Conservation (phyloP, 2,113 vertebrate species). For the Lutjanus erythropterus region DNA sequence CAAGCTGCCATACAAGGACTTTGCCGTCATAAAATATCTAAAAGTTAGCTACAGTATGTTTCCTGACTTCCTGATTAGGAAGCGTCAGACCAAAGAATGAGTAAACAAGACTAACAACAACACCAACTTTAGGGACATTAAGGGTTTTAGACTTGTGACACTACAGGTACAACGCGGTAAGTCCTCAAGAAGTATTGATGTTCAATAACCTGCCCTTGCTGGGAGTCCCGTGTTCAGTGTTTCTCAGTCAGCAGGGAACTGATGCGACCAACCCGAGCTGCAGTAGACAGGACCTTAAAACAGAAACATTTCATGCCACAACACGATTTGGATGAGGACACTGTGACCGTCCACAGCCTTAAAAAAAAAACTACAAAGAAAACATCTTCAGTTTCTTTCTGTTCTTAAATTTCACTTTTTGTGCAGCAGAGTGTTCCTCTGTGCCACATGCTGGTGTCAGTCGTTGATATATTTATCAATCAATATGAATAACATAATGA, state of each 20-base stretch:
- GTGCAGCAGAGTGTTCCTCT: not conserved
- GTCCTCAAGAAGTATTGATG: not conserved
- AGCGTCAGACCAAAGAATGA: too few species aligned
- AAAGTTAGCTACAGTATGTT: not conserved
- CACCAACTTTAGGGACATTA: not conserved
- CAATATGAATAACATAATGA: not conserved
- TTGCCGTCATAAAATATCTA: not conserved
- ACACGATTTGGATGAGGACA: not conserved
- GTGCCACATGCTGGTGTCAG: not conserved
- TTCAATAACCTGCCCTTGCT: not conserved
- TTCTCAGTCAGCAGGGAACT: not conserved
- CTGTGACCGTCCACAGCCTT: too few species aligned
- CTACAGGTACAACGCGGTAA: not conserved
- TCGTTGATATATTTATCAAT: not conserved
- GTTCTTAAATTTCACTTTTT: not conserved
- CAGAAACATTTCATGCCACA: not conserved
- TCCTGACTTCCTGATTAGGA: not conserved
- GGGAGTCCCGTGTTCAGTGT: not conserved
- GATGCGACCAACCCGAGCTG: not conserved
- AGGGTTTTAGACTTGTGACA: not conserved
- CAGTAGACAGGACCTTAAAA: not conserved
- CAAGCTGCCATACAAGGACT: not conserved
- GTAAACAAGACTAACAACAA: not conserved
- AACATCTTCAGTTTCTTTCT: not conserved
- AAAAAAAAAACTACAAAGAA: not conserved